Percentiles rank a stretch among this genome's conserved stretches.
Conservation (phyloP, 92 coral and sea anemone genomes). For the Desmophyllum pertusum region DNA sequence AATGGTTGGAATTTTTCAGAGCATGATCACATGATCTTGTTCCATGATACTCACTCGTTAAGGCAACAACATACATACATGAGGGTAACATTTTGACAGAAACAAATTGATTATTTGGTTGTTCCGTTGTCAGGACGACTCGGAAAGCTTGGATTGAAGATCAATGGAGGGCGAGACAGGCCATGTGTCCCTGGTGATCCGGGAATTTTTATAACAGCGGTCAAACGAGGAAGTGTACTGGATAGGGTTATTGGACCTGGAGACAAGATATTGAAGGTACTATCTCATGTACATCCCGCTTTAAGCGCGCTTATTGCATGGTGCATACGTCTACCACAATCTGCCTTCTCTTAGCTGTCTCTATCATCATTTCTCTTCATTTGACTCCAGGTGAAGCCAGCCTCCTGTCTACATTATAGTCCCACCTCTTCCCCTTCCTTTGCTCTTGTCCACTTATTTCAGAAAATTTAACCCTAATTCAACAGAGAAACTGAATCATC, state of each 20-base stretch:
- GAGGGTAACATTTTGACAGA: neutral
- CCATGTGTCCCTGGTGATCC: slow-evolving; percentile 93
- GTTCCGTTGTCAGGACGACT: slow-evolving; percentile 56
- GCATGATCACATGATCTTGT: neutral
- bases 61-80: too few relatives aligned
- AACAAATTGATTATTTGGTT: neutral
- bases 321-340: neutral
- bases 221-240: slow-evolving; percentile 74
- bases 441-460: too few relatives aligned
- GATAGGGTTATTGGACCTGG: slow-evolving; percentile 74
- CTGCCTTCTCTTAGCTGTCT: neutral
- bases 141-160: slow-evolving; percentile 83
- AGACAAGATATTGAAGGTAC: slow-evolving; percentile 81
- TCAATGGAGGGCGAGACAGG: slow-evolving; percentile 83
- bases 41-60: neutral
- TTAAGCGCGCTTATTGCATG: neutral
- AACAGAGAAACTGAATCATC: too few relatives aligned
- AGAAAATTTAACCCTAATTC: too few relatives aligned
- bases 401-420: too few relatives aligned
- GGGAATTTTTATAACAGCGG: slow-evolving; percentile 74
- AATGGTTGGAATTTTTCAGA: too few relatives aligned
- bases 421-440: neutral
- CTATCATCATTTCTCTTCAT: too few relatives aligned
- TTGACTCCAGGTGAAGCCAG: too few relatives aligned
- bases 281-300: neutral